Percentiles rank a stretch among this genome's conserved stretches.
Conservation (phyloP, 2,888 invertebrate genomes). For the Monopis laevigella region DNA sequence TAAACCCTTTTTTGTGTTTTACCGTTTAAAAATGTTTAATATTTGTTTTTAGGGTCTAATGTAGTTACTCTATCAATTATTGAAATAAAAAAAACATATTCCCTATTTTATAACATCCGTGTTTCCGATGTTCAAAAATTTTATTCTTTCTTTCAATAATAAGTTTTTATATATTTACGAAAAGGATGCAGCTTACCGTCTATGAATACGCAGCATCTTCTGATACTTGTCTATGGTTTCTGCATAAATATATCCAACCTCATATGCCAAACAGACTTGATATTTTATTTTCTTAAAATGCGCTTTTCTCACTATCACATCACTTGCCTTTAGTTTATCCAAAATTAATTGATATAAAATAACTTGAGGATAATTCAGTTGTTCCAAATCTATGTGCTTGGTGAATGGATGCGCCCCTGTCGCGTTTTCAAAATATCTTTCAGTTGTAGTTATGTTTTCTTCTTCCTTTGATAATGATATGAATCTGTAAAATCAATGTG, state of each 20-base stretch:
- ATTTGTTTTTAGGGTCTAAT: too few relatives aligned
- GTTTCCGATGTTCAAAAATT: too few relatives aligned
- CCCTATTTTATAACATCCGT: too few relatives aligned
- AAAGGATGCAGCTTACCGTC: too few relatives aligned
- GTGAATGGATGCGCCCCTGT: neutral
- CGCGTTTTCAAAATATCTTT: neutral
- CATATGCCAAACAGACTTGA: neutral
- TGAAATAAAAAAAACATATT: too few relatives aligned
- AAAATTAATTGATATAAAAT: neutral
- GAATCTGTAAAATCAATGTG: too few relatives aligned
- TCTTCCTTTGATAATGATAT: too few relatives aligned
- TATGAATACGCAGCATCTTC: constrained; percentile 1
- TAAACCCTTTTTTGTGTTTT: too few relatives aligned
- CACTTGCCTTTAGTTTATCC: neutral
- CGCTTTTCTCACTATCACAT: neutral
- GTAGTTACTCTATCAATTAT: too few relatives aligned
- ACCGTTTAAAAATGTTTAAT: too few relatives aligned
- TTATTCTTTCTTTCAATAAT: too few relatives aligned
- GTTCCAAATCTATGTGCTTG: neutral
- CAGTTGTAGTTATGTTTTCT: neutral
- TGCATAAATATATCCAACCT: neutral
- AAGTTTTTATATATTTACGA: too few relatives aligned
- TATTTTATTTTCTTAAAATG: neutral
- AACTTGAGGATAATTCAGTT: neutral
- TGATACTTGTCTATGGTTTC: neutral